Conservation (phyloP, 2,113 vertebrate genomes). For the Acanthochromis polyacanthus region DNA sequence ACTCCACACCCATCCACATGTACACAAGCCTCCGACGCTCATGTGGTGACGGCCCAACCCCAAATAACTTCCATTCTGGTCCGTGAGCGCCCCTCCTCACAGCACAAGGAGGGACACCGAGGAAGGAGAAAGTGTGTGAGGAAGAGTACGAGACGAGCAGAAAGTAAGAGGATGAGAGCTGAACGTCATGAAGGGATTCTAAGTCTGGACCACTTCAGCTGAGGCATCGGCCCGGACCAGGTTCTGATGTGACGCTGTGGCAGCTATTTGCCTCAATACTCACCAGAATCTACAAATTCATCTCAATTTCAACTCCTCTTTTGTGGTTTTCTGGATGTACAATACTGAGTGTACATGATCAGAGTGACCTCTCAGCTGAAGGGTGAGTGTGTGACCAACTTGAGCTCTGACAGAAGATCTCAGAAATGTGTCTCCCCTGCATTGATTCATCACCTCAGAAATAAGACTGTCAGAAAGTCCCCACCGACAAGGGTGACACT, state of each 20-base stretch:
- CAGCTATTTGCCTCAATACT: not conserved
- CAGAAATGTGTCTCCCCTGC: constrained; percentile 2
- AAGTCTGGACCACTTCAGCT: constrained; percentile 8
- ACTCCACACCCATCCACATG: constrained; percentile 60
- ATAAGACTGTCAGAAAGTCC: constrained; percentile 52
- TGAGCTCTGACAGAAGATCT: not conserved
- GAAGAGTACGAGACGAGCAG: constrained; percentile 1
- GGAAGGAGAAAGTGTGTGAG: constrained; percentile 53
- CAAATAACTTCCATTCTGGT: constrained; percentile 77
- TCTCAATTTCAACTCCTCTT: not conserved
- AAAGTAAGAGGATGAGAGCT: constrained; percentile 36
- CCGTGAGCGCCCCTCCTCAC: constrained; percentile 33
- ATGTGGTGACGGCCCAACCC: constrained; percentile 70
- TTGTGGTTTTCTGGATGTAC: not conserved
- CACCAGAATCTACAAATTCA: not conserved
- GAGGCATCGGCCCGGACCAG: not conserved
- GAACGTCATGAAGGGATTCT: not conserved
- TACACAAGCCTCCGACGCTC: constrained; percentile 38
- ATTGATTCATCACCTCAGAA: constrained; percentile 66
- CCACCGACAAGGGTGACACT: not conserved
- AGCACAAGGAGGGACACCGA: constrained; percentile 9
- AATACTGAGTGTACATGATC: constrained; percentile 8
- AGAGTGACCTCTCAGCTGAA: constrained; percentile 19
- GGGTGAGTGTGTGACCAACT: constrained; percentile 38
- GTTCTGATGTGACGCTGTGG: not conserved